These are phyloP conservation scores for Otolemur crassicaudatus DNA, from an alignment of 2,797 vertebrate species.

Conservation along the genomic window DNA sequence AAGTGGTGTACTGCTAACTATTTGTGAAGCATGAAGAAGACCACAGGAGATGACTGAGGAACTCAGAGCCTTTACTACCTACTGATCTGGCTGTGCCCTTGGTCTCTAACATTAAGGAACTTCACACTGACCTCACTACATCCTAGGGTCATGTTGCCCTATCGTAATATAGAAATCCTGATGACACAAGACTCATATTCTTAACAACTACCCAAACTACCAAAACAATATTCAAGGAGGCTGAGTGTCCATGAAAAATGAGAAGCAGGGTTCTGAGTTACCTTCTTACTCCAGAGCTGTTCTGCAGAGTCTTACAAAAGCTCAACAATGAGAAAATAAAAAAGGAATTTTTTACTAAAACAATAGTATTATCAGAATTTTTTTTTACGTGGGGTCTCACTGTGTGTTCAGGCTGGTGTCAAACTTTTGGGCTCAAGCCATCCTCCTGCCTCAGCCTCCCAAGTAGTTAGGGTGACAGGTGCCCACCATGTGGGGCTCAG, in stretches of 20 bases:
- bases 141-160: neutral
- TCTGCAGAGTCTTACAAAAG: slow-evolving; percentile 33
- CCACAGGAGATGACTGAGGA: neutral
- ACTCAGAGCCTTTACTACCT: neutral
- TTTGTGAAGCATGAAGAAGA: neutral
- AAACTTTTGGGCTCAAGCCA: neutral
- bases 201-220: neutral
- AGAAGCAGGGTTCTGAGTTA: neutral
- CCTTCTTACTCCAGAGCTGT: neutral
- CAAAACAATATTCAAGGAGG: neutral
- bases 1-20: neutral
- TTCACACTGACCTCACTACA: neutral
- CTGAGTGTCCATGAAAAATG: neutral
- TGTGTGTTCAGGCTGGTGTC: neutral
- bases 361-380: neutral
- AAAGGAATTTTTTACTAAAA: neutral
- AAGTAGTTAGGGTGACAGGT: neutral
- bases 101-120: neutral
- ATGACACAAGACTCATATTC: neutral
- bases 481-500: neutral
- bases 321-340: neutral
- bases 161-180: neutral
- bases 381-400: neutral
- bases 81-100: neutral
- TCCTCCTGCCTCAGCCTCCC: neutral